phyloP scores from a whole-genome alignment of 2,797 vertebrate species.

The Platyrinchus mystaceus region DNA sequence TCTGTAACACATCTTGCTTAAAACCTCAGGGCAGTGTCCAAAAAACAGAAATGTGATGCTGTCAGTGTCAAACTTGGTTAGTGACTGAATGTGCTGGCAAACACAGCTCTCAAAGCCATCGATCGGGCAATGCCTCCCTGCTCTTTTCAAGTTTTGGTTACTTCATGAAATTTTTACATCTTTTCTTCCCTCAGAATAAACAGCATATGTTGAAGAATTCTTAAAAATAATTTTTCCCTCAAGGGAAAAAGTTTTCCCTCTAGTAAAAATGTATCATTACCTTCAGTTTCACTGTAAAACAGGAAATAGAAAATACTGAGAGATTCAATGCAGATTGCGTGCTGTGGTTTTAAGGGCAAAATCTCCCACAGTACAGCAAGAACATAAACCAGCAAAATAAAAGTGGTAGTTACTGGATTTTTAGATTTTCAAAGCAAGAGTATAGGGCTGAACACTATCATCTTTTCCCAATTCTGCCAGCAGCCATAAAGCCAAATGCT shows the following conservation, averaged over 20 bases:
- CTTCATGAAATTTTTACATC: neutral
- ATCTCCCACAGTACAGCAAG: neutral
- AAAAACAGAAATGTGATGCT: neutral
- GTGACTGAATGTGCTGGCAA: neutral
- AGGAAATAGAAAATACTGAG: neutral
- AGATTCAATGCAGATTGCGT: neutral
- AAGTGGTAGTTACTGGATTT: slow-evolving; percentile 18
- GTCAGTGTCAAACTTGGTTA: neutral
- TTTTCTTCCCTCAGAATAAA: neutral
- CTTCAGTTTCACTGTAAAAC: neutral
- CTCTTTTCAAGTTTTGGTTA: neutral
- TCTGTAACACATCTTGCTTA: neutral
- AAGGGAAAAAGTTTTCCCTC: neutral
- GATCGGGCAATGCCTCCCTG: neutral
- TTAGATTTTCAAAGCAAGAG: slow-evolving; percentile 37
- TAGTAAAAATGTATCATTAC: neutral
- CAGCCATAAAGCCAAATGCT: slow-evolving; percentile 35
- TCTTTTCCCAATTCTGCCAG: slow-evolving; percentile 43
- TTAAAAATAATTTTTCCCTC: neutral
- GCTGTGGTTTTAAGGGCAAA: slow-evolving; percentile 9
- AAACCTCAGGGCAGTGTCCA: neutral
- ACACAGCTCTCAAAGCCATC: neutral
- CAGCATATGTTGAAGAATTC: neutral
- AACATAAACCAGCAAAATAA: neutral
- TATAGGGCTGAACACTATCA: slow-evolving; percentile 15